A percentile compares a stretch with the other conserved stretches of the same genome.
Evolutionary conservation across 1,140 invertebrate species (phyloP).

Genomic region (Mycetomoellerius zeteki): DNA sequence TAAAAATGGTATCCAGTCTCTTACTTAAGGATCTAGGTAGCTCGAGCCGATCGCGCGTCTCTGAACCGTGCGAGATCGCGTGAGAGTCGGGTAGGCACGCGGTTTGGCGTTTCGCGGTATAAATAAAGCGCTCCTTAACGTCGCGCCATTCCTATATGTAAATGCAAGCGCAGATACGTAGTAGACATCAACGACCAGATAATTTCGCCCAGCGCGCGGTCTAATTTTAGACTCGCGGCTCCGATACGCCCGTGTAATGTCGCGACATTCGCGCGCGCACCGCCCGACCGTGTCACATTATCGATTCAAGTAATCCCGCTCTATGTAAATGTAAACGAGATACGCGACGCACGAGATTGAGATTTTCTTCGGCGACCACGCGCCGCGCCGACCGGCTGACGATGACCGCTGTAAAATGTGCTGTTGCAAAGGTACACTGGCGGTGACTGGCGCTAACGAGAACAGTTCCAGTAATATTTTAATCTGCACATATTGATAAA

Average conservation of each 20-base stretch:
- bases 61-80: conserved; percentile 31
- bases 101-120: conserved; percentile 29
- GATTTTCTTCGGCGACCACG: conserved; percentile 25
- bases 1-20: too few relatives aligned
- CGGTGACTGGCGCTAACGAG: neutral
- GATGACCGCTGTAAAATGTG: conserved; percentile 22
- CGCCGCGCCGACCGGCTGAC: neutral
- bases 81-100: conserved; percentile 22
- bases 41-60: neutral
- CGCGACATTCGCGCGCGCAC: conserved; percentile 51
- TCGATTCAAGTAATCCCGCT: conserved; percentile 56
- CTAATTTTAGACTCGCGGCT: conserved; percentile 54
- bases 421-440: neutral
- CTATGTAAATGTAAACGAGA: conserved; percentile 62
- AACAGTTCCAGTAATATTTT: neutral
- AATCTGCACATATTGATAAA: neutral
- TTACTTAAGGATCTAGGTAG: too few relatives aligned
- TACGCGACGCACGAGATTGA: conserved; percentile 41
- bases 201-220: conserved; percentile 37
- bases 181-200: conserved; percentile 27
- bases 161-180: conserved; percentile 35
- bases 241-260: conserved; percentile 36
- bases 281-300: conserved; percentile 53
- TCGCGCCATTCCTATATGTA: conserved; percentile 51
- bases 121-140: conserved; percentile 62